Base-by-base conservation (phyloP, 1,140 invertebrate species). In the Drosophila watanabei region DNA sequence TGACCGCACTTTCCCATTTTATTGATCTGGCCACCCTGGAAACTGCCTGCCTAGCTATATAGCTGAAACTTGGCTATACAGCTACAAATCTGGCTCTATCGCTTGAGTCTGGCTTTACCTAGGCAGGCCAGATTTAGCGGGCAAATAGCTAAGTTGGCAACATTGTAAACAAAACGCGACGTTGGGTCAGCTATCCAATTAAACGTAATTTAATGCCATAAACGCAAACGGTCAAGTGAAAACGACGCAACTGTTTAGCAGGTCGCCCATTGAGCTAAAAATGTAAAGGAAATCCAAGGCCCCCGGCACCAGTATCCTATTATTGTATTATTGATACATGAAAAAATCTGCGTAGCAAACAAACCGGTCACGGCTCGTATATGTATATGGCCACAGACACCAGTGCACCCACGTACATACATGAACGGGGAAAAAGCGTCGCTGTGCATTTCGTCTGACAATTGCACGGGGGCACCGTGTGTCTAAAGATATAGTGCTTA, bases 271-370 rank as follows among this genome's bases (percentile, higher is more conserved):
- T 13, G 33, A 13, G 33, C 4, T 11, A 16, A 20, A 24, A 39
- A n/a, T 39, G 11, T 9, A 10, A 28, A 16, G 20, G 5, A 39
- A 14, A 11, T n/a, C 9, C 8, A 5, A 10, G 20, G 13, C 32
- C 20, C 20, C 32, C 6, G 48, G 28, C 5, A 52, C 37, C 49
- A 63, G 39, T 41, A 11, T 60, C 20, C 10, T 20, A 43, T 28
- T 32, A 20, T 51, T 54, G 30, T n/a, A 43, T 28, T 37, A 20
- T 51, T 45, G 30, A 45, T 51, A 20, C 56, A 80, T 68, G 69
- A 75, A 90, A 75, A 90, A 89, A 63, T 85, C 75, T 88, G 79
- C 82, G 72, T 83, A 88, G 66, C 84, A 88, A 87, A 87, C 75
- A 89, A 89, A 89, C 85, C 85, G 85, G 85, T 89, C 85, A 82